A percentile compares a stretch with the other conserved stretches of the same genome.
Conservation (phyloP, 1,140 invertebrate species). For the Drosophila littoralis region DNA sequence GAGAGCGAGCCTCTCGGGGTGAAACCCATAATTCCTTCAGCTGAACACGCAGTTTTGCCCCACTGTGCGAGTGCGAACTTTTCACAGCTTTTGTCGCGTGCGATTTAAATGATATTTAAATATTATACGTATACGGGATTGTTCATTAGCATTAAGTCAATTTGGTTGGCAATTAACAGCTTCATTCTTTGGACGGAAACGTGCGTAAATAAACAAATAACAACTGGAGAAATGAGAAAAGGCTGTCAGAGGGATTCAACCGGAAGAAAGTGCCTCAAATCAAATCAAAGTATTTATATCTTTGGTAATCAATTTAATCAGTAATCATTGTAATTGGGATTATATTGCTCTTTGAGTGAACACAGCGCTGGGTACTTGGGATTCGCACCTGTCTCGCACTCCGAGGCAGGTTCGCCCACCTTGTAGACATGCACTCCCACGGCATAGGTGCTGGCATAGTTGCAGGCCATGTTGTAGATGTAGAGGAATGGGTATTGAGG, state of each 20-base stretch:
- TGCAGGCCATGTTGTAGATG: slow-evolving; percentile 80
- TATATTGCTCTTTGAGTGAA: slow-evolving; percentile 65
- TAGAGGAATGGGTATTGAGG: slow-evolving; percentile 75
- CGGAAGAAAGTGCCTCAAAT: slow-evolving; percentile 22
- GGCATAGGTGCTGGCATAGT: slow-evolving; percentile 79
- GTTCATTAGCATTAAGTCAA: slow-evolving; percentile 49
- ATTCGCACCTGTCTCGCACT: slow-evolving; percentile 71
- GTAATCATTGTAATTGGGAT: slow-evolving; percentile 77
- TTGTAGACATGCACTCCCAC: slow-evolving; percentile 71
- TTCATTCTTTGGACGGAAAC: slow-evolving; percentile 48
- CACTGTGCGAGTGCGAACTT: slow-evolving; percentile 48
- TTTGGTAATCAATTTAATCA: slow-evolving; percentile 40
- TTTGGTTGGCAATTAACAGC: slow-evolving; percentile 40
- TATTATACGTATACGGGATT: slow-evolving; percentile 24
- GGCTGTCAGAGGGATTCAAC: slow-evolving; percentile 19
- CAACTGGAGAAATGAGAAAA: slow-evolving; percentile 19
- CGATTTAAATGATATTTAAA: slow-evolving; percentile 43
- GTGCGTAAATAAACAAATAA: slow-evolving; percentile 35
- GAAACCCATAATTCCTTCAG: background rate
- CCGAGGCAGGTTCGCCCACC: slow-evolving; percentile 68
- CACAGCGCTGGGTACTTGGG: slow-evolving; percentile 67
- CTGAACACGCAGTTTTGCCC: background rate
- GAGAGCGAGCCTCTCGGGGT: slow-evolving; percentile 20
- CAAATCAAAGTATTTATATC: slow-evolving; percentile 27
- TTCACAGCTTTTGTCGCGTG: slow-evolving; percentile 16